Evolutionary conservation across 2,113 vertebrate species (phyloP).

Genomic region (Corapipo altera): DNA sequence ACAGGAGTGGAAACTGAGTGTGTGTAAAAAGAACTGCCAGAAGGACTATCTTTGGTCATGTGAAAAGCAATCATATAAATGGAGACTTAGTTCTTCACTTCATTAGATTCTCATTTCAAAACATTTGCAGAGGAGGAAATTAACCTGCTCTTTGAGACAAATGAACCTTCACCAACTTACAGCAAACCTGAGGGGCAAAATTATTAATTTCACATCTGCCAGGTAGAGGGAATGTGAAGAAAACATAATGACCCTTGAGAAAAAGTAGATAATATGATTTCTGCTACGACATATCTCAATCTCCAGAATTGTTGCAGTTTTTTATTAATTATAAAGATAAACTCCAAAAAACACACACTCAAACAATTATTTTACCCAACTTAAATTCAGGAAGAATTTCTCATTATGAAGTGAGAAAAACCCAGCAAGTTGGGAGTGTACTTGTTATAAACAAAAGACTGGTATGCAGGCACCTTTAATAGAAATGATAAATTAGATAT

Average conservation of each 20-base stretch:
- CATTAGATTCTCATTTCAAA: conserved; percentile 42
- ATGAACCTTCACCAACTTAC: conserved; percentile 11
- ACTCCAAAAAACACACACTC: neutral
- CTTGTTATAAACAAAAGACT: neutral
- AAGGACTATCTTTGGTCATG: neutral
- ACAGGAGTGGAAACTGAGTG: neutral
- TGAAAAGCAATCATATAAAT: neutral
- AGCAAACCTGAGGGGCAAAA: conserved; percentile 7
- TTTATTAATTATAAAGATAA: neutral
- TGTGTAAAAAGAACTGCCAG: neutral
- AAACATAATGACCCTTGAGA: conserved; percentile 30
- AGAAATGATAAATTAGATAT: neutral
- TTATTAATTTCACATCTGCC: conserved; percentile 40
- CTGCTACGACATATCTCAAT: neutral
- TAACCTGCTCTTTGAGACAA: conserved; percentile 29
- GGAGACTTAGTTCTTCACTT: neutral
- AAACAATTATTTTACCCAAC: neutral
- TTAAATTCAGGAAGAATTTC: neutral
- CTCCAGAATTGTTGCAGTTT: neutral
- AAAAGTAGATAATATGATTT: neutral
- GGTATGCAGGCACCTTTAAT: neutral
- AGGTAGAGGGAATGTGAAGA: neutral
- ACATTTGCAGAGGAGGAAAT: conserved; percentile 46
- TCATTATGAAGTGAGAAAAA: neutral
- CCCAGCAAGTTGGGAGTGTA: neutral